A percentile compares a stretch with the other conserved stretches of the same genome.
Evolutionary conservation across 2,888 invertebrate species (phyloP).

Genomic region (Luperina nickerlii): DNA sequence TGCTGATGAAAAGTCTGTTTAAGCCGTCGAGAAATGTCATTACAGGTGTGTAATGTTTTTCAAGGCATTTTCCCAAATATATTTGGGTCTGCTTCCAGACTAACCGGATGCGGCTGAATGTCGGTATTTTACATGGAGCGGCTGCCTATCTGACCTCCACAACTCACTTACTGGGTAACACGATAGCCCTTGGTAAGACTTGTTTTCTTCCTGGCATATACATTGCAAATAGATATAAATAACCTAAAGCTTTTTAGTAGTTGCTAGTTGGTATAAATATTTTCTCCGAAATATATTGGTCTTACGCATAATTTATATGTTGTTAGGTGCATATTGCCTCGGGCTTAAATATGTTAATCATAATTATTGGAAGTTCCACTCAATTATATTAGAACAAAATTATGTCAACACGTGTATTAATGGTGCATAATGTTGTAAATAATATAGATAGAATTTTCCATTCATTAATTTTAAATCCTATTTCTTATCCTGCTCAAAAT

Average conservation of each 20-base stretch:
- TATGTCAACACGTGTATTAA: constrained; percentile 15
- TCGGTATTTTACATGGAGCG: background rate
- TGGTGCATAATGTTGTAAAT: constrained; percentile 12
- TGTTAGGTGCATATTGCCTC: constrained; percentile 25
- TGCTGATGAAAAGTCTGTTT: background rate
- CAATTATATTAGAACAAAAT: constrained; percentile 3
- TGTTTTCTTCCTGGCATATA: background rate
- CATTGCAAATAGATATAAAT: background rate
- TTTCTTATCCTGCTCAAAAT: constrained; percentile 59
- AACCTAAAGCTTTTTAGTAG: background rate
- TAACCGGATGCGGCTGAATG: background rate
- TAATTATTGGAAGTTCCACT: constrained; percentile 38
- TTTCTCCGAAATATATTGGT: background rate
- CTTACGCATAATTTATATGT: background rate
- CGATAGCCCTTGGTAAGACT: background rate
- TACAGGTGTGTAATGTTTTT: no score
- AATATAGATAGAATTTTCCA: constrained; percentile 11
- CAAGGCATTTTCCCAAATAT: background rate
- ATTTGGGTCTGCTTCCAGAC: background rate
- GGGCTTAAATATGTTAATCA: constrained; percentile 14
- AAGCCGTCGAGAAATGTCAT: no score
- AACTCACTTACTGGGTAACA: background rate
- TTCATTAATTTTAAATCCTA: constrained; percentile 47
- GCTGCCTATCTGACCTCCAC: background rate
- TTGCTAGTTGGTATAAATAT: background rate